Conservation (phyloP, 2,113 vertebrate genomes). For the Apodemus speciosus region DNA sequence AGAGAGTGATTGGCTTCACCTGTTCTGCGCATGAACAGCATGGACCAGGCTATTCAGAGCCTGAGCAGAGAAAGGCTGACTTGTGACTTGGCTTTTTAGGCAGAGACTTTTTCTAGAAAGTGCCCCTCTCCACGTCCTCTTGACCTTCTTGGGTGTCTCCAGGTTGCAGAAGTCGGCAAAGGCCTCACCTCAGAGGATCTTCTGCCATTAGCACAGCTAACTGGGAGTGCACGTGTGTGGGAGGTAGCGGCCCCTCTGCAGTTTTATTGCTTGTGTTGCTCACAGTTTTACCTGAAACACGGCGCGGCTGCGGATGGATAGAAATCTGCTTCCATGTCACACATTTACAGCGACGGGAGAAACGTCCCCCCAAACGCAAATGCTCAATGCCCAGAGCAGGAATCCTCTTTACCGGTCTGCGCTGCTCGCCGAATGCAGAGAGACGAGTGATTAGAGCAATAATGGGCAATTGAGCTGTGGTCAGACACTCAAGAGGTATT, state of each 20-base stretch:
- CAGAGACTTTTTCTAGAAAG: neutral
- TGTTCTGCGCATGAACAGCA: neutral
- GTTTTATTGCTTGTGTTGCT: conserved; percentile 68
- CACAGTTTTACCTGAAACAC: conserved; percentile 64
- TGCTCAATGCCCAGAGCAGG: conserved; percentile 61
- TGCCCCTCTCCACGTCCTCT: neutral
- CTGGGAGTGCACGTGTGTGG: neutral
- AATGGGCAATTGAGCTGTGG: conserved; percentile 76
- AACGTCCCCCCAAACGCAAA: conserved; percentile 45
- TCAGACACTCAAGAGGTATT: conserved; percentile 72
- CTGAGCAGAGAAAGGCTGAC: neutral
- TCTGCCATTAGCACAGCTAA: neutral
- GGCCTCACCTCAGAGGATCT: neutral
- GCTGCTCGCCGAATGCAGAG: conserved; percentile 74
- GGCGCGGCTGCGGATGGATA: conserved; percentile 66
- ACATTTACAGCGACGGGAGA: conserved; percentile 56
- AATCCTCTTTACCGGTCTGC: conserved; percentile 57
- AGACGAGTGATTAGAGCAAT: conserved; percentile 66
- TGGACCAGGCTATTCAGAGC: neutral
- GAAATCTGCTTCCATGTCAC: conserved; percentile 74
- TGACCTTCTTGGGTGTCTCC: neutral
- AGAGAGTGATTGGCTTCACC: neutral
- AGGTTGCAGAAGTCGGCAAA: neutral
- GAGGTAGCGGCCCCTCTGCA: neutral
- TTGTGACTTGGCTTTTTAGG: neutral